phyloP scores from a whole-genome alignment of 2,888 invertebrate species.

The Cataglyphis livida region DNA sequence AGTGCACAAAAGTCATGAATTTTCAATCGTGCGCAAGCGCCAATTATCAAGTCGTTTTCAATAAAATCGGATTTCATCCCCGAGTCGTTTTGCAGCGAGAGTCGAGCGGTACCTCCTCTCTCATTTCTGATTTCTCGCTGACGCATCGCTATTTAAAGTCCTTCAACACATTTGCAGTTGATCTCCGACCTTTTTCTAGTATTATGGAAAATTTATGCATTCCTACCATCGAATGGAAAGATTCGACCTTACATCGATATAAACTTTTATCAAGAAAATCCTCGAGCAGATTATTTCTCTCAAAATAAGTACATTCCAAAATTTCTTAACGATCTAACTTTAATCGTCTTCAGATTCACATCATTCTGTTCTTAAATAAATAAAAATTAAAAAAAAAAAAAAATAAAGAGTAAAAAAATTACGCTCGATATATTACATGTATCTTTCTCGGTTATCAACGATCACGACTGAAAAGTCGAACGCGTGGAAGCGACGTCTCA shows the following conservation, averaged over 20 bases:
- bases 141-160: not conserved
- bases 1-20: conserved; percentile 22
- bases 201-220: not conserved
- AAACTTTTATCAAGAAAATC: not conserved
- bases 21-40: conserved; percentile 32
- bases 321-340: not conserved
- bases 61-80: conserved; percentile 20
- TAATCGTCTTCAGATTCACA: not conserved
- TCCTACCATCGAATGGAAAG: not conserved
- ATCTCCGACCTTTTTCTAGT: not conserved
- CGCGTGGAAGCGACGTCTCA: conserved; percentile 21
- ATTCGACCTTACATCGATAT: not conserved
- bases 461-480: not conserved
- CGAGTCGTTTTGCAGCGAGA: conserved; percentile 9
- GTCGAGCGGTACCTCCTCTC: not conserved
- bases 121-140: conserved; percentile 12
- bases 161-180: conserved; percentile 7
- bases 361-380: not conserved
- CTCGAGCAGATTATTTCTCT: not conserved
- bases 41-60: conserved; percentile 42
- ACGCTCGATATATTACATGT: not conserved
- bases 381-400: not conserved
- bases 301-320: not conserved
- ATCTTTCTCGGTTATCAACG: not conserved
- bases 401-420: no score